phyloP scores from a whole-genome alignment of 2,797 vertebrate genomes.

The Smutsia temminckii region DNA sequence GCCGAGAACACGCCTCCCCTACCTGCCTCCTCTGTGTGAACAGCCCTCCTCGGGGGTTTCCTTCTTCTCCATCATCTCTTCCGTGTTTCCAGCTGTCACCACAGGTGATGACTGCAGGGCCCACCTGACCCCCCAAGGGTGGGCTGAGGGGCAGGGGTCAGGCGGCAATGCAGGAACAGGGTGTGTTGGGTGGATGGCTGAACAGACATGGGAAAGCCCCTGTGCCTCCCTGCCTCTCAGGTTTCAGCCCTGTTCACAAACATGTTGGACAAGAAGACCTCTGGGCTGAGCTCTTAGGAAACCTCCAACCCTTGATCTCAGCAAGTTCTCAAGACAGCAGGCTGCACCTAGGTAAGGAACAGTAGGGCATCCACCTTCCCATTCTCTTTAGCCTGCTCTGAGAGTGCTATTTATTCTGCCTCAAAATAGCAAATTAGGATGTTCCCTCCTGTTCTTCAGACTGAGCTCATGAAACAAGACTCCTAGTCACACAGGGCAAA shows the following conservation, averaged over 20 bases:
- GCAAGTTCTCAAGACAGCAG: background rate
- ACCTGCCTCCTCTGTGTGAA: background rate
- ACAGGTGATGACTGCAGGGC: too few species aligned
- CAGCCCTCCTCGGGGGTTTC: too few species aligned
- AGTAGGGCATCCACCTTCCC: background rate
- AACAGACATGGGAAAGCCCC: background rate
- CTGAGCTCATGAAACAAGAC: background rate
- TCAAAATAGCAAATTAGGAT: background rate
- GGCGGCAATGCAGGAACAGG: rapidly evolving
- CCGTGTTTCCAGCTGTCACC: background rate
- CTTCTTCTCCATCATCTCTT: background rate
- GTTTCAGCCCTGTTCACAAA: background rate
- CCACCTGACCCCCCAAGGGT: background rate
- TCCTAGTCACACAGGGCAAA: background rate
- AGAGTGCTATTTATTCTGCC: too few species aligned
- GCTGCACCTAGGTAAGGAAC: background rate
- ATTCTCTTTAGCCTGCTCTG: background rate
- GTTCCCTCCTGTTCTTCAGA: background rate
- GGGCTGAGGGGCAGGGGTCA: background rate
- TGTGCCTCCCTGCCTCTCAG: background rate
- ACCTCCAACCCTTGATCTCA: background rate
- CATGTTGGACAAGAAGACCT: background rate
- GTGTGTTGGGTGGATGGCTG: background rate
- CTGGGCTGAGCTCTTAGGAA: background rate
- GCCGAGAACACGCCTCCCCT: background rate